These are phyloP conservation scores for Coendou prehensilis DNA, from an alignment of 2,797 vertebrate genomes.

Conservation along the genomic window DNA sequence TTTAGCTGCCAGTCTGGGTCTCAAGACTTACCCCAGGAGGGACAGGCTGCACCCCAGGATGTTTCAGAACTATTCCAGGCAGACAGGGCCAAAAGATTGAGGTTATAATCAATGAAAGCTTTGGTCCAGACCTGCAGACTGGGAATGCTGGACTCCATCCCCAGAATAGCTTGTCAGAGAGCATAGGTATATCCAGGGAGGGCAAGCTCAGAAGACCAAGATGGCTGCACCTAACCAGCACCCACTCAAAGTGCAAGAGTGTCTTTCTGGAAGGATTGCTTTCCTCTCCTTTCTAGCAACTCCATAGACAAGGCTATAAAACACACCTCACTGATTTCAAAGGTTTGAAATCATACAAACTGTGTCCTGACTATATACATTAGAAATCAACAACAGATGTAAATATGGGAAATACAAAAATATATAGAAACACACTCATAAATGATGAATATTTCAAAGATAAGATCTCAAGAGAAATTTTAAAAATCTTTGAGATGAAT, in stretches of 20 bases:
- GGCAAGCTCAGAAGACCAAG: no score
- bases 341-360: background rate
- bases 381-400: background rate
- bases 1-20: background rate
- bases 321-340: background rate
- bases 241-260: background rate
- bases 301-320: background rate
- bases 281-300: background rate
- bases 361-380: background rate
- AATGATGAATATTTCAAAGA: background rate
- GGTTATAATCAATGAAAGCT: background rate
- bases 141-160: background rate
- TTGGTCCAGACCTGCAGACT: no score
- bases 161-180: no score
- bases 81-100: background rate
- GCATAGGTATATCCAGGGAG: background rate
- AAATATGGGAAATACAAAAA: conserved; percentile 47
- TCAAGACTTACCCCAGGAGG: background rate
- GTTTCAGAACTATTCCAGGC: background rate
- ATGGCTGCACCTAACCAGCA: no score
- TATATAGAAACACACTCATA: background rate
- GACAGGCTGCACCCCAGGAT: no score
- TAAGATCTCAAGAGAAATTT: background rate
- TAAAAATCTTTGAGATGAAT: background rate
- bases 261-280: background rate